A percentile compares a stretch with the other conserved stretches of the same genome.
These are phyloP conservation scores for Lerema accius DNA, from an alignment of 1,140 invertebrate species.

Conservation along the genomic window DNA sequence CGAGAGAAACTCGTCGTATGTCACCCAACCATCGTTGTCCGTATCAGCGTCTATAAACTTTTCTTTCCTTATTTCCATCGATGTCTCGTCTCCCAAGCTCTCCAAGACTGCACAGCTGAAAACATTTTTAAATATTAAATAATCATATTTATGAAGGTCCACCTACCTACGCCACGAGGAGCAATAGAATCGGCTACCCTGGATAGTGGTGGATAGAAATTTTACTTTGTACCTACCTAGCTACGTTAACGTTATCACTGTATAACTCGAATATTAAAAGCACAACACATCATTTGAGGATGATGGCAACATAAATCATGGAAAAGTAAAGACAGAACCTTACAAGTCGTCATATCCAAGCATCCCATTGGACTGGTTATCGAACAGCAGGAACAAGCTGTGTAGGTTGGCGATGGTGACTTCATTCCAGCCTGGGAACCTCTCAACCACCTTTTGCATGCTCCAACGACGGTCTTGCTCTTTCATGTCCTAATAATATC, in stretches of 20 bases:
- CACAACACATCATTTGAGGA: too few relatives aligned
- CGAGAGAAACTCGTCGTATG: constrained; percentile 81
- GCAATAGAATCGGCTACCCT: too few relatives aligned
- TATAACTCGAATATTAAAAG: too few relatives aligned
- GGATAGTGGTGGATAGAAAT: too few relatives aligned
- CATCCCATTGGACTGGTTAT: constrained; percentile 82
- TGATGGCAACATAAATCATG: too few relatives aligned
- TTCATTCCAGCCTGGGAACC: constrained; percentile 82
- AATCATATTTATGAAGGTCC: too few relatives aligned
- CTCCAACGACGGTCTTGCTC: constrained; percentile 78
- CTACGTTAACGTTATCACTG: too few relatives aligned
- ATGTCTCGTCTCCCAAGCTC: constrained; percentile 76
- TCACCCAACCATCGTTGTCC: constrained; percentile 81
- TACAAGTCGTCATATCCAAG: constrained; percentile 82
- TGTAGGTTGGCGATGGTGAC: constrained; percentile 82
- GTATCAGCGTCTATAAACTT: constrained; percentile 76
- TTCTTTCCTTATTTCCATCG: constrained; percentile 72
- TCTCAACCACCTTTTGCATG: constrained; percentile 72
- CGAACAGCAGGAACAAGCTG: constrained; percentile 80
- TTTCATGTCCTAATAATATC: constrained; percentile 69
- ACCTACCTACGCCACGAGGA: too few relatives aligned
- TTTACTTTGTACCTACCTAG: too few relatives aligned
- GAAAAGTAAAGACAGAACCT: constrained; percentile 50
- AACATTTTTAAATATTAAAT: constrained; percentile 5
- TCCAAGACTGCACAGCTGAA: constrained; percentile 79